Evolutionary conservation across 2,113 vertebrate species (phyloP), one percentile per base, ranked within the genome.

Genomic region (Rhabdomys dilectus): DNA sequence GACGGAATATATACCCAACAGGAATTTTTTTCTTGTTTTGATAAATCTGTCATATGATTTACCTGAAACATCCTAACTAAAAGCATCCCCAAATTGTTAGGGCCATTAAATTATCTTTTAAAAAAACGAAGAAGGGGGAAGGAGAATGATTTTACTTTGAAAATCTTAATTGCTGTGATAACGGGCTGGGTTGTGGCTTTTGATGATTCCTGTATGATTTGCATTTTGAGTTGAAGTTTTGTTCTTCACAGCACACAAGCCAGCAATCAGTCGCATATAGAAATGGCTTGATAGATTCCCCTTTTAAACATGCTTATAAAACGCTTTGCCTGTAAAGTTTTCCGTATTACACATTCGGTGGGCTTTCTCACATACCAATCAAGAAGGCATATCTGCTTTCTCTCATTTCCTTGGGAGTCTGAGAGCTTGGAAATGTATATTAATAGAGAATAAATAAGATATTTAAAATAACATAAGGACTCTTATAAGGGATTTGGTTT

Each of bases 1-100:
- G 99, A 99, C 99, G 98, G 98, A 98, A 98, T 98, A 98, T 94
- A 98, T 86, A 98, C 97, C 97, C 98, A 98, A 98, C 93, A 70
- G 92, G 92, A 95, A 97, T 1, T 42, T 91, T 91, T 90, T 98
- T 89, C n/a, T n/a, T n/a, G n/a, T n/a, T n/a, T 98, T 98, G 96
- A 98, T 96, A 98, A 98, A 98, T 92, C 77, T 48, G 84, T 88
- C 82, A 93, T 96, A 97, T 97, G 98, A 98, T 98, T 97, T 98
- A 99, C 97, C 98, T 98, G 91, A 77, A 98, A 93, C 95, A 97
- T 96, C 94, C 80, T 89, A 82, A 96, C 96, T 95, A 94, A 94
- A 97, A 86, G 7, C 42, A 72, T 48, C 91, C 82, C 82, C 72
- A 97, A 97, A 97, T 95, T 91, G 88, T 97, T 73, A 96, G 94